Percentiles rank a stretch among this genome's conserved stretches.
Conservation (phyloP, 2,113 vertebrate species). For the Hirundichthys speculiger region DNA sequence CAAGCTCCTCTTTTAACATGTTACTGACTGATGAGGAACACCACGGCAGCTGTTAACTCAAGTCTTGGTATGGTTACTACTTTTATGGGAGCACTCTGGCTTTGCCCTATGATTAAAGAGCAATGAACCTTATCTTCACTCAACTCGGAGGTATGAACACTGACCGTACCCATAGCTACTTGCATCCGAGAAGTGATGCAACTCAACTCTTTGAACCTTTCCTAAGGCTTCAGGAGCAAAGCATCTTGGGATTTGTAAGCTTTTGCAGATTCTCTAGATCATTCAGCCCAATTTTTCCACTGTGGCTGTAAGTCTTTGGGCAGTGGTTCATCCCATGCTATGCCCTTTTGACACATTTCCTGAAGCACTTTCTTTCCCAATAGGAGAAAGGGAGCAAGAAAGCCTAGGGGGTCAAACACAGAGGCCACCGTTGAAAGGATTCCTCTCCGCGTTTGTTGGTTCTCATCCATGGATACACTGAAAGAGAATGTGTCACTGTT, state of each 20-base stretch:
- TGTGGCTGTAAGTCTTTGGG: neutral
- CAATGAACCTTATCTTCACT: neutral
- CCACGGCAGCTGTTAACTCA: neutral
- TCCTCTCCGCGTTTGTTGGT: neutral
- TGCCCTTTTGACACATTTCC: neutral
- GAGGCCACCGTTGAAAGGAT: neutral
- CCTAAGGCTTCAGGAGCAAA: neutral
- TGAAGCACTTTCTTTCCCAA: too few relatives aligned
- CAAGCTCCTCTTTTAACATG: neutral
- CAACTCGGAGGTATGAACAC: slow-evolving; percentile 5
- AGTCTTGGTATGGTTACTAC: neutral
- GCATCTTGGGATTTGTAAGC: neutral
- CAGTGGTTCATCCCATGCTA: neutral
- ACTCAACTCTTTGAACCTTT: neutral
- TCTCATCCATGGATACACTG: neutral
- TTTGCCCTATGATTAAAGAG: neutral
- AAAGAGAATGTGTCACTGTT: neutral
- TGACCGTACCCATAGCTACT: too few relatives aligned
- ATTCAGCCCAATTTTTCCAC: neutral
- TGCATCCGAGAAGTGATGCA: slow-evolving; percentile 12
- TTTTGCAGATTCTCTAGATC: neutral
- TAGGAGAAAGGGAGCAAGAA: neutral
- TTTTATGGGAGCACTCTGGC: neutral
- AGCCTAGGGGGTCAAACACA: neutral
- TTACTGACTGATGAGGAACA: neutral